Evolutionary conservation across 2,888 invertebrate species (phyloP), one percentile per base, ranked within the genome.

Genomic region (Diaprepes abbreviatus): DNA sequence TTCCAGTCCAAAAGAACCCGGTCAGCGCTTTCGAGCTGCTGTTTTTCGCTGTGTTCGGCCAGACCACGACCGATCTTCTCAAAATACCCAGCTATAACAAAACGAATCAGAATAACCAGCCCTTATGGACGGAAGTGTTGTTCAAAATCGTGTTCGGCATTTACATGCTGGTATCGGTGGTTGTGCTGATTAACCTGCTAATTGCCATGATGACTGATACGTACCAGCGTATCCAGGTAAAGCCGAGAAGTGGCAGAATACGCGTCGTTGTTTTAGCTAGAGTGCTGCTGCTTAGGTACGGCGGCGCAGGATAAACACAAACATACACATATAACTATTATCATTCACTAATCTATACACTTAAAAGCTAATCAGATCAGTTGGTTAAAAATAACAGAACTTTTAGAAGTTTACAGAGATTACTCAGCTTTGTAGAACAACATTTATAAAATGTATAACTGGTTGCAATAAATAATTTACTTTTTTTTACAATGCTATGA

Each of bases 151-250:
- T 93, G 77, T 94, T 93, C 86, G 94, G 94, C 79, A 92, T 96
- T 83, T 99, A 99, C 89, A 95, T 99, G 95, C 89, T 98, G 92
- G 97, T 99, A 81, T 97, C 98, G 74, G 95, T 99, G 82, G 96
- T 99, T 84, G 99, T 99, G 80, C 91, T 99, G 79, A 98, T 99
- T 87, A 99, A 99, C 88, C 91, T 99, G 77, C 93, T 99, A 84
- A 99, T 99, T 89, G 99, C 99, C 89, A 99, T 99, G 98, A 98
- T 99, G 98, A 97, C 98, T 83, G 98, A 99, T 89, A 99, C 99
- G 72, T 99, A 99, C 86, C 98, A 99, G 85, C 90, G 97, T 84
- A 98, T 98, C 83, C 97, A 98, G 90, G 96, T 93, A 91, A 89
- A 86, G 70, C 45, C 66, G 55, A 71, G 55, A 43, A 33, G 40